A percentile compares a stretch with the other conserved stretches of the same genome.
phyloP scores from a whole-genome alignment of 1,140 invertebrate genomes.

The Rhysida immarginata region DNA sequence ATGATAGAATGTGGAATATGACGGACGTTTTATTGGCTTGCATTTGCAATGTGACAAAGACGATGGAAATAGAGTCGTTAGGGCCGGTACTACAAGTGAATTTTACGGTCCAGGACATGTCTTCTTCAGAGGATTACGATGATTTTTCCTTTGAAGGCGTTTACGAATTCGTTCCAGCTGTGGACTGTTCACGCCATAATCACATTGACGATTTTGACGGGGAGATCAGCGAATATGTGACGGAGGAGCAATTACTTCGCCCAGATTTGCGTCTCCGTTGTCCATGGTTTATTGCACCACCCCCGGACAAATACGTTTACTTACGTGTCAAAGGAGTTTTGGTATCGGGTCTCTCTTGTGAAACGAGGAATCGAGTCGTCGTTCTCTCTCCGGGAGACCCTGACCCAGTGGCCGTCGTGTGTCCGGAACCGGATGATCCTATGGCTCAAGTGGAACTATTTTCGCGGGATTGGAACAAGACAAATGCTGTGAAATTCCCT shows the following conservation, averaged over 20 bases:
- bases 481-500: background rate
- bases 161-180: conserved; percentile 44
- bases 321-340: background rate
- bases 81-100: background rate
- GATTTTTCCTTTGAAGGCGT: conserved; percentile 49
- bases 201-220: conserved; percentile 12
- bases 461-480: conserved; percentile 8
- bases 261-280: conserved; percentile 29
- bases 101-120: conserved; percentile 57
- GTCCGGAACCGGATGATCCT: conserved; percentile 11
- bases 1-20: background rate
- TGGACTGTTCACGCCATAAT: conserved; percentile 12
- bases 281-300: conserved; percentile 6
- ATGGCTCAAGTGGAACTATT: conserved; percentile 1
- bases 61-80: background rate
- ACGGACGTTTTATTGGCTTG: conserved; percentile 4
- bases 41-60: background rate
- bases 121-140: conserved; percentile 52
- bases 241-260: conserved; percentile 37
- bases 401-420: conserved; percentile 16
- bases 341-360: conserved; percentile 31
- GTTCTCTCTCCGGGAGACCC: conserved; percentile 15
- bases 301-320: background rate
- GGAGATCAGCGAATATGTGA: conserved; percentile 13
- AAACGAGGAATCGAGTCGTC: conserved; percentile 16